Conservation (phyloP, 1,140 invertebrate genomes). For the Globodera rostochiensis region DNA sequence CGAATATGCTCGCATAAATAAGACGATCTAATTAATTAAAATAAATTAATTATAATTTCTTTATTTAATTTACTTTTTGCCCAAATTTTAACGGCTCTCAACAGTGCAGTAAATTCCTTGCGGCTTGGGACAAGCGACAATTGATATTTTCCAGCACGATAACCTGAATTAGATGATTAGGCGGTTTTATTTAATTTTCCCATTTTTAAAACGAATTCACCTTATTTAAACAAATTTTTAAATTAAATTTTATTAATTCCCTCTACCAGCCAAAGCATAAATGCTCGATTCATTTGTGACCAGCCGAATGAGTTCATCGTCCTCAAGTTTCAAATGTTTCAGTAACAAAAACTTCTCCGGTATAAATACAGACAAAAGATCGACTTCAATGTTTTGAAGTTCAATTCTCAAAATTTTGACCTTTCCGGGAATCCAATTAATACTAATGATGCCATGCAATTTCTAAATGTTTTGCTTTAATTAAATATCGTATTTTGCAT, state of each 20-base stretch:
- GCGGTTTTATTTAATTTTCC: too few species aligned
- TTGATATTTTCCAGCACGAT: background rate
- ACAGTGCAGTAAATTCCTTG: background rate
- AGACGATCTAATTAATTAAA: slow-evolving; percentile 2
- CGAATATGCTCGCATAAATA: slow-evolving; percentile 13
- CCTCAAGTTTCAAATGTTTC: background rate
- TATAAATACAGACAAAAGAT: background rate
- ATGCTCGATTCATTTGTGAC: background rate
- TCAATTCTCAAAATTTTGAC: background rate
- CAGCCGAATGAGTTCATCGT: background rate
- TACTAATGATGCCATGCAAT: background rate
- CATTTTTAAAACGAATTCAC: too few species aligned
- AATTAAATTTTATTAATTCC: too few species aligned
- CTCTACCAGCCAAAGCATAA: background rate
- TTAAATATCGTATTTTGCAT: too few species aligned
- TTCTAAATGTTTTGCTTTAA: background rate
- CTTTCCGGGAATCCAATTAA: background rate
- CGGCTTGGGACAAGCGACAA: background rate
- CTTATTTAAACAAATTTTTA: too few species aligned
- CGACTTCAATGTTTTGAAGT: background rate
- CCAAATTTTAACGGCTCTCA: background rate
- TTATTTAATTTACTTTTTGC: background rate
- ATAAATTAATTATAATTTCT: background rate
- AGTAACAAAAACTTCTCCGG: background rate
- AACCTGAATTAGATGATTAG: background rate